Base-by-base conservation (phyloP, 2,797 vertebrate species). In the Gila robusta region DNA sequence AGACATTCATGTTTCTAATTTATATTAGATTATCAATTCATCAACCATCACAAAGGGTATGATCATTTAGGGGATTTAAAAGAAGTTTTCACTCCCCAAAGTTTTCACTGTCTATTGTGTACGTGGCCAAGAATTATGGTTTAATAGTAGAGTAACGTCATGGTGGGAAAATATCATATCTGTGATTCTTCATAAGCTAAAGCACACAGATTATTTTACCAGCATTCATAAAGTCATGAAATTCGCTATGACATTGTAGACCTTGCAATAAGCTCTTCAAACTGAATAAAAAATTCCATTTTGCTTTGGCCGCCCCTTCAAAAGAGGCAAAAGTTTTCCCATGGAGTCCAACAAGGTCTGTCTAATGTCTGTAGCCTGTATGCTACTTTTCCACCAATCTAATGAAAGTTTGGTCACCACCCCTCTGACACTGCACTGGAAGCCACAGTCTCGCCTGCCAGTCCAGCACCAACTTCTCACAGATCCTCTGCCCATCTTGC, bases 321-420 rank as follows among this genome's bases (percentile, higher is more conserved):
- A 56, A 79, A 72, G 78, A 82, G 73, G 49, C 86, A 80, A 21
- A 39, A 26, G 66, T 70, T 85, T 81, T 85, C 73, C 81, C 54
- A 82, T 85, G 67, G 28, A 74, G 3, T 44, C 37, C 7, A 66
- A 49, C 85, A 44, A 52, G 44, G 78, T 72, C 86, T 83, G 84
- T 77, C 79, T 87, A 82, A 80, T 41, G 87, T 88, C 90, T 88
- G 62, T 10, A 78, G 56, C 49, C 41, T 64, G 32, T 21, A 41
- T 73, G 81, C 81, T 73, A 78, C 76, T 88, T 88, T 88, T 90
- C 87, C 87, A 87, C 66, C 59, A 2, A n/a, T 67, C 47, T 78
- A 84, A 56, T 71, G 62, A 76, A 82, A 77, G 59, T 59, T 85
- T 44, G 71, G 79, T 86, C 79, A 85, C 62, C 32, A 41, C 64